Conservation (phyloP, 2,797 vertebrate species). For the Falco concolor region DNA sequence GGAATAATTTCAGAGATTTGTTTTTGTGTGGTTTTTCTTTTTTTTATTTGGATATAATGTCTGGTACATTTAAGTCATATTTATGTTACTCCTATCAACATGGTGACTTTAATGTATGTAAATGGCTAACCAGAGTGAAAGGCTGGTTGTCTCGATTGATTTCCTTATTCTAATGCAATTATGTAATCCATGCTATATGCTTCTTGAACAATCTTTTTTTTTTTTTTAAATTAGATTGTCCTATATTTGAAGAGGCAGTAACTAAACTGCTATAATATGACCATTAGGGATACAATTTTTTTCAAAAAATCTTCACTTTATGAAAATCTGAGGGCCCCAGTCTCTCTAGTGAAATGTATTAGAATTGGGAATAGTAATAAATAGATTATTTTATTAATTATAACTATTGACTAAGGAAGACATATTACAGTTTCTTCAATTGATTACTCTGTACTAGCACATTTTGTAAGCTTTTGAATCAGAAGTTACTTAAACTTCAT, state of each 20-base stretch:
- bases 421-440: not conserved
- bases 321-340: not conserved
- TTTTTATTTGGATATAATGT: not conserved
- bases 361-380: not conserved
- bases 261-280: not conserved
- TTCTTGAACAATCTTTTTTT: constrained; percentile 22
- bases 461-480: not conserved
- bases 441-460: not conserved
- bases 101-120: constrained; percentile 40
- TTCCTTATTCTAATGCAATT: constrained; percentile 37
- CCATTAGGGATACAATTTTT: not conserved
- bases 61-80: constrained; percentile 25
- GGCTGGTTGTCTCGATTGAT: not conserved
- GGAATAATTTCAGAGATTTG: constrained; percentile 8
- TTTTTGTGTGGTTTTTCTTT: not conserved
- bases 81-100: constrained; percentile 23
- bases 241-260: not conserved
- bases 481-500: not conserved
- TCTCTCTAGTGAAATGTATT: not conserved
- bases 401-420: not conserved
- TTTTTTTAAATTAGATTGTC: constrained; percentile 8
- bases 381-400: not conserved
- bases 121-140: constrained; percentile 32
- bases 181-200: constrained; percentile 36
- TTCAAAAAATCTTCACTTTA: not conserved